A percentile compares a stretch with the other conserved stretches of the same genome.
These are phyloP conservation scores for Trileptium ribeirensis DNA, from an alignment of 2,888 invertebrate species.

Conservation along the genomic window DNA sequence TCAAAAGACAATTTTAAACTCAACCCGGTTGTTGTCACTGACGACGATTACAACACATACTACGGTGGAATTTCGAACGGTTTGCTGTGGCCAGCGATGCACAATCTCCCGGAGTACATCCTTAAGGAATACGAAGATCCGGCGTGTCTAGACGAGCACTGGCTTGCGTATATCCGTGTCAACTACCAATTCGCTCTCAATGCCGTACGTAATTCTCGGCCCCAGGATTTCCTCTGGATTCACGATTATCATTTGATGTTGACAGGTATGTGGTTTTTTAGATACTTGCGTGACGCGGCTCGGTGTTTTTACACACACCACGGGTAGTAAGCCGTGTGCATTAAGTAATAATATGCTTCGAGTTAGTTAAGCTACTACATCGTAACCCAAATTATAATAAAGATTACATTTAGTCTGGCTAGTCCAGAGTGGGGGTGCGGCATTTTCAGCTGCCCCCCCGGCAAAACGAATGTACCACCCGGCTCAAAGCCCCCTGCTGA, in stretches of 20 bases:
- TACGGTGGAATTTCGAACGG: slow-evolving; percentile 46
- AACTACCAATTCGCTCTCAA: slow-evolving; percentile 45
- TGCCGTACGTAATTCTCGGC: slow-evolving; percentile 43
- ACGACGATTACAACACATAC: slow-evolving; percentile 44
- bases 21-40: slow-evolving; percentile 49
- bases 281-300: too few species aligned
- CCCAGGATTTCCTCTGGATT: slow-evolving; percentile 45
- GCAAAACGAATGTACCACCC: too few species aligned
- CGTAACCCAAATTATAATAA: too few species aligned
- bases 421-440: too few species aligned
- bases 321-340: too few species aligned
- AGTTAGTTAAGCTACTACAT: too few species aligned
- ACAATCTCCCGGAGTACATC: slow-evolving; percentile 28
- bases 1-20: slow-evolving; percentile 46
- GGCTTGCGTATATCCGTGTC: slow-evolving; percentile 44
- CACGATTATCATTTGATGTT: slow-evolving; percentile 46
- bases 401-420: too few species aligned
- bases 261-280: slow-evolving; percentile 37
- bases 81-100: slow-evolving; percentile 44
- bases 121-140: slow-evolving; percentile 23
- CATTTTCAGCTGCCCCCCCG: too few species aligned
- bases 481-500: too few species aligned
- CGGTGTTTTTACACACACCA: too few species aligned
- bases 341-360: too few species aligned
- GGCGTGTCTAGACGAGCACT: slow-evolving; percentile 40